Evolutionary conservation across 1,140 invertebrate genomes (phyloP), one percentile per base, ranked within the genome.

Genomic region (Drosophila melanica): DNA sequence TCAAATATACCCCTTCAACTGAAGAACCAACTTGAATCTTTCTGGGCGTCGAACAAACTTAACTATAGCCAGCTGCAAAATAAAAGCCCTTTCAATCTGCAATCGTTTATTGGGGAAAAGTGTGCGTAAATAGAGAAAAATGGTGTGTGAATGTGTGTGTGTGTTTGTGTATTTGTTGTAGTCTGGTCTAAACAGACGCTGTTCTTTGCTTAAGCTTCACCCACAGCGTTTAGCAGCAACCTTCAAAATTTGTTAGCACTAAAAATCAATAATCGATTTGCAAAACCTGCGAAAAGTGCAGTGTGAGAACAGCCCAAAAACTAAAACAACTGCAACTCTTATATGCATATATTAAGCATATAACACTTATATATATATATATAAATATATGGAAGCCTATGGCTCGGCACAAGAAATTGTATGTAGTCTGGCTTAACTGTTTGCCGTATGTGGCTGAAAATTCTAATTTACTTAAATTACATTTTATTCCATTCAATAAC

Each of bases 401-500:
- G 23, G 30, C 39, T 44, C 30, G 14, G 51, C 37, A 37, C 37
- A 37, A 66, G 14, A 41, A 41, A 20, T 10, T 39, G 44, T 14
- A 48, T 48, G 18, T 44, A 58, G 23, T 16, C 12, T 77, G 74
- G 77, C 63, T 76, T 62, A 76, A 65, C 72, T 79, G 75, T 66
- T 66, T 42, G 12, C 23, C 58, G 54, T 70, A 70, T 86, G 77
- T 73, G 81, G 77, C 67, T 86, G 77, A 64, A 89, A 66, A 84
- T 89, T 89, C 73, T 80, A 89, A 89, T 89, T 89, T 89, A 89
- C 69, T 90, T 90, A 89, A 89, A 89, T 89, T 89, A 90, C 84
- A 90, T 90, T 89, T 90, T 89, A 89, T 89, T 90, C 77, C 77
- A 89, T 89, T 89, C 84, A 89, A 89, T 89, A 89, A 89, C 84